Base-by-base conservation (phyloP, 2,797 vertebrate genomes). In the Perodicticus potto region DNA sequence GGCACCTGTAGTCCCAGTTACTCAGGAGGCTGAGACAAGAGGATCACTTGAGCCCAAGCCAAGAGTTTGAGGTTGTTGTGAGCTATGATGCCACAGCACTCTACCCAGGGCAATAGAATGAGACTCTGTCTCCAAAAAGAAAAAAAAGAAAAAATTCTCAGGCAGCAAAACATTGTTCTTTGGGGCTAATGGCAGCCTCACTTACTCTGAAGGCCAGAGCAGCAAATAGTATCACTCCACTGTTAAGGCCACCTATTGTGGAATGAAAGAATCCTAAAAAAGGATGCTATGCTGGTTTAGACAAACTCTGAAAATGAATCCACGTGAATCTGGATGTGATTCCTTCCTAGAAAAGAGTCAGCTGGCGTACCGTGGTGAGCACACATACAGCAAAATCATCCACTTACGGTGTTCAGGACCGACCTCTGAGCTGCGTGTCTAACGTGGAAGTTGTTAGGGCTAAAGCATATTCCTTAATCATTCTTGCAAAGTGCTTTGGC, bases 391-490 rank as follows among this genome's bases (percentile, higher is more conserved):
- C 8, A 49, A 49, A 43, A 83, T 4, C 4, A 16, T 45, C 81
- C 67, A 59, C 81, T 93, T 78, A 61, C n/a, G 32, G 53, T 59
- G 45, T 63, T 86, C 43, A 73, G 23, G 12, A 88, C 61, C 37
- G 72, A 63, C 25, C 34, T 94, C 55, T 6, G 10, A 85, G 25
- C 77, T 81, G 5, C 72, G 65, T 73, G 57, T 86, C 88, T 77
- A 70, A 67, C 40, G 45, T 0, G 0, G 70, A 95, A 76, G 23
- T 86, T 34, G n/a, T 69, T 49, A 94, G 73, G 61, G 27, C 57
- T n/a, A 57, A 93, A 83, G 40, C 32, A 34, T 45, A 70, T 86
- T 91, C 45, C 70, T 97, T 37, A 93, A 93, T 61, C 63, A 25
- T 12, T 23, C 12, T 76, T 13, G 5, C 76, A 86, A 91, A 93